Conservation (phyloP, 2,113 vertebrate genomes). For the Embiotoca jacksoni region DNA sequence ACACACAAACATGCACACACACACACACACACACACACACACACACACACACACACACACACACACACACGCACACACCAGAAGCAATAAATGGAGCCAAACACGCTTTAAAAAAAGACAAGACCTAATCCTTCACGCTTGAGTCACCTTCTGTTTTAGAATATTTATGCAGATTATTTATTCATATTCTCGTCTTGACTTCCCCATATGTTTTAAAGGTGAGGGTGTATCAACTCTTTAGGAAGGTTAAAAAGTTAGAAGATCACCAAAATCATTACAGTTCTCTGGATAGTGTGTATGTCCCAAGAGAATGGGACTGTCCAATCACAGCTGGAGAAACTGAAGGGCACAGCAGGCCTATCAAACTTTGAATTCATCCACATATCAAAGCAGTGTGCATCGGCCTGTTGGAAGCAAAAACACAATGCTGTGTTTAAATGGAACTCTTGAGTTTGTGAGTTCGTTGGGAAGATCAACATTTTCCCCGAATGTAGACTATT, state of each 20-base stretch:
- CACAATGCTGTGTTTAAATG: too few species aligned
- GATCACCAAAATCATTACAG: slow-evolving; percentile 5
- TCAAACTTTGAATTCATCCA: background rate
- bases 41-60: slow-evolving; percentile 3
- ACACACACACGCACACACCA: slow-evolving; percentile 8
- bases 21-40: slow-evolving; percentile 16
- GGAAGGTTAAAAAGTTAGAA: slow-evolving; percentile 37
- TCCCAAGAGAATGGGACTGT: background rate
- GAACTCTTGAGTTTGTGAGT: too few species aligned
- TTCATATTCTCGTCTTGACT: slow-evolving; percentile 56
- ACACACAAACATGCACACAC: background rate
- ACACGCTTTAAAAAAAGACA: slow-evolving; percentile 52
- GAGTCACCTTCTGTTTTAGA: slow-evolving; percentile 62
- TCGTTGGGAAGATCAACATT: too few species aligned
- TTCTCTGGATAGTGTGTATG: background rate
- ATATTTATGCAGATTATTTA: slow-evolving; percentile 71
- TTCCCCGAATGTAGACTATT: too few species aligned
- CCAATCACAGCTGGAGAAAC: background rate
- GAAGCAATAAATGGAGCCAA: slow-evolving; percentile 26
- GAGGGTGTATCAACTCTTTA: slow-evolving; percentile 27
- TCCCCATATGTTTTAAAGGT: slow-evolving; percentile 63
- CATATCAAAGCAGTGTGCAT: background rate
- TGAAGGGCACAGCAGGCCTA: background rate
- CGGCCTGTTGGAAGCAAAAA: background rate
- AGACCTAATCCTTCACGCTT: slow-evolving; percentile 58